Evolutionary conservation across 2,797 vertebrate species (phyloP).

Genomic region (Lutjanus campechanus): DNA sequence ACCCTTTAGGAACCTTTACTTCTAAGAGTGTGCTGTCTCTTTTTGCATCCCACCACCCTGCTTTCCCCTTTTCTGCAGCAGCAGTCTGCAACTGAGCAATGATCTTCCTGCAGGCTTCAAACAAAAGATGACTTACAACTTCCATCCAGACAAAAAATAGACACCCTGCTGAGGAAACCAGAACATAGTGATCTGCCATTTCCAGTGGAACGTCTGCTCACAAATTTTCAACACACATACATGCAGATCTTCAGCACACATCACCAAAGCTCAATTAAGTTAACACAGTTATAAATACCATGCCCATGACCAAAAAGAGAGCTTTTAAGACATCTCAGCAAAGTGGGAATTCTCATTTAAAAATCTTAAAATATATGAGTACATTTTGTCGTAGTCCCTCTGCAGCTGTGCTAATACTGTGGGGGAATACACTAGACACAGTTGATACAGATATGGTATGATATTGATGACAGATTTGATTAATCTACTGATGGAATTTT

Average conservation of each 20-base stretch:
- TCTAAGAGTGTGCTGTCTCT: too few species aligned
- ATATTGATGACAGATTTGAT: slow-evolving; percentile 83
- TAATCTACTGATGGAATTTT: slow-evolving; percentile 75
- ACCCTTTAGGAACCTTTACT: too few species aligned
- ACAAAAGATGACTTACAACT: slow-evolving; percentile 59
- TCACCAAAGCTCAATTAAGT: slow-evolving; percentile 10
- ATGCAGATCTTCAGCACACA: slow-evolving; percentile 40
- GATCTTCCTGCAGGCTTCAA: slow-evolving; percentile 57
- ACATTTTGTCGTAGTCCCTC: slow-evolving; percentile 28
- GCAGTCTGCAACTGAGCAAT: slow-evolving; percentile 44
- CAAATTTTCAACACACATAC: slow-evolving; percentile 37
- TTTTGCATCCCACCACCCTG: slow-evolving; percentile 28
- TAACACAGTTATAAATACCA: slow-evolving; percentile 15
- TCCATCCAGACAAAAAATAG: slow-evolving; percentile 15
- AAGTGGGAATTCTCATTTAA: slow-evolving; percentile 32
- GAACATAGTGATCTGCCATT: slow-evolving; percentile 66
- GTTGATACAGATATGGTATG: slow-evolving; percentile 77
- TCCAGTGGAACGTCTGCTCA: slow-evolving; percentile 60
- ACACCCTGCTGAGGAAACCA: slow-evolving; percentile 34
- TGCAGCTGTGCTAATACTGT: slow-evolving; percentile 40
- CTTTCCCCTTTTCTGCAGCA: slow-evolving; percentile 22
- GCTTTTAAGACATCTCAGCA: slow-evolving; percentile 42
- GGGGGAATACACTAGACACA: slow-evolving; percentile 32
- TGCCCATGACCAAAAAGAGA: background rate
- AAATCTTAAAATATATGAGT: slow-evolving; percentile 27